Percentiles rank a stretch among this genome's conserved stretches.
These are phyloP conservation scores for Pantherophis vulpinus DNA, from an alignment of 2,797 vertebrate genomes.

Conservation along the genomic window DNA sequence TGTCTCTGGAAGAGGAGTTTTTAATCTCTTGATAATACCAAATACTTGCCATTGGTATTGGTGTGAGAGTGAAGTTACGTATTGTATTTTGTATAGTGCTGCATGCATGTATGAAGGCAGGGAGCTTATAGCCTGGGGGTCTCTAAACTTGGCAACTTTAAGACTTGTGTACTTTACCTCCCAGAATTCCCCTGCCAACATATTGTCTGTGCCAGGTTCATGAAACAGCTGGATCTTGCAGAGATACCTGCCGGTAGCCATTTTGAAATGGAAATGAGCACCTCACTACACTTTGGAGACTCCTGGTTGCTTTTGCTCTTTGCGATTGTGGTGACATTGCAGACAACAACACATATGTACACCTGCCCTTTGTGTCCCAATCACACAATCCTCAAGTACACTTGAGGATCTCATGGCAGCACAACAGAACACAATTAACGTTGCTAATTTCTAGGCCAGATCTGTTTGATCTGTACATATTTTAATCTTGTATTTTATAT, in stretches of 20 bases:
- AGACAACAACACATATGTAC: background rate
- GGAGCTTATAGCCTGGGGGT: background rate
- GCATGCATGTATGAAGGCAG: background rate
- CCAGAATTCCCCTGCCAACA: background rate
- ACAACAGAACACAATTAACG: background rate
- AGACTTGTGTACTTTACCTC: background rate
- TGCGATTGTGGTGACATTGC: background rate
- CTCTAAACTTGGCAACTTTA: background rate
- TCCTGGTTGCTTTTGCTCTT: background rate
- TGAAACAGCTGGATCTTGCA: background rate
- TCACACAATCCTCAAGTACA: no score
- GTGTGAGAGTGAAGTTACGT: background rate
- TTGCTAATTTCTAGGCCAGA: background rate
- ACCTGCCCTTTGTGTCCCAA: background rate
- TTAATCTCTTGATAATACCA: background rate
- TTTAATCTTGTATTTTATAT: background rate
- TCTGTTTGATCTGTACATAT: background rate
- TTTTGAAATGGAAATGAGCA: background rate
- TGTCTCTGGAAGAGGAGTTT: background rate
- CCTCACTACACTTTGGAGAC: background rate
- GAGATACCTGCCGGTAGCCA: background rate
- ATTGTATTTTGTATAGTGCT: background rate
- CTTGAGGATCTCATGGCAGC: background rate
- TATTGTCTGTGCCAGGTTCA: background rate
- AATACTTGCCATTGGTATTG: background rate